Evolutionary conservation across 1,140 invertebrate genomes (phyloP), one percentile per base, ranked within the genome.

Genomic region (Dufourea novaeangliae): DNA sequence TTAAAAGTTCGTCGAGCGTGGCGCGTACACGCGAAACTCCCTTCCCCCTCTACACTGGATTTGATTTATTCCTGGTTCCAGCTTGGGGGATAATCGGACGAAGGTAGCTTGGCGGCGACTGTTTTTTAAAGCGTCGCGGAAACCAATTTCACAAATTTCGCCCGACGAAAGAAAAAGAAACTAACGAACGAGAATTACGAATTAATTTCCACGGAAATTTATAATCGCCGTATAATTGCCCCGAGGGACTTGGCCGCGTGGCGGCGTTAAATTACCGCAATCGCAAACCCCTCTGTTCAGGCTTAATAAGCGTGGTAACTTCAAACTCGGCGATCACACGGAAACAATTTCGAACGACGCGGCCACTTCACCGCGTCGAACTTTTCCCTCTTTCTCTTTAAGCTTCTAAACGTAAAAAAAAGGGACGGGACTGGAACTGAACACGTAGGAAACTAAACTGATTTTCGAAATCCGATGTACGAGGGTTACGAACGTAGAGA

Each of bases 1-100:
- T 69, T 62, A 77, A 73, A 79, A 56, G 66, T 61, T 79, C 32
- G 56, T 37, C 46, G 41, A n/a, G n/a, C 32, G 29, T 64, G 72
- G 27, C 22, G 22, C 32, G 32, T 22, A 44, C 29, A 39, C 71
- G 61, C 14, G 71, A 32, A 66, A 66, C 61, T 52, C 34, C 12
- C 25, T n/a, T n/a, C n/a, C n/a, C n/a, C n/a, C n/a, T n/a, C n/a
- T n/a, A n/a, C n/a, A n/a, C n/a, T n/a, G 11, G 10, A 46, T 70
- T 64, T 32, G 46, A 73, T 66, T 73, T 73, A 73, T 52, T 14
- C 41, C 25, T 54, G 6, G 10, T 34, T 50, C 37, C 34, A 12
- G 0, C n/a, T 8, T 5, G 11, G 25, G 4, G 46, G 54, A 75
- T 75, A 75, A 75, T 67, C 63, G 56, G 72, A 20, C 25, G 44